A percentile compares a stretch with the other conserved stretches of the same genome.
Evolutionary conservation across 2,113 vertebrate genomes (phyloP).

Genomic region (Vanacampus margaritifer): DNA sequence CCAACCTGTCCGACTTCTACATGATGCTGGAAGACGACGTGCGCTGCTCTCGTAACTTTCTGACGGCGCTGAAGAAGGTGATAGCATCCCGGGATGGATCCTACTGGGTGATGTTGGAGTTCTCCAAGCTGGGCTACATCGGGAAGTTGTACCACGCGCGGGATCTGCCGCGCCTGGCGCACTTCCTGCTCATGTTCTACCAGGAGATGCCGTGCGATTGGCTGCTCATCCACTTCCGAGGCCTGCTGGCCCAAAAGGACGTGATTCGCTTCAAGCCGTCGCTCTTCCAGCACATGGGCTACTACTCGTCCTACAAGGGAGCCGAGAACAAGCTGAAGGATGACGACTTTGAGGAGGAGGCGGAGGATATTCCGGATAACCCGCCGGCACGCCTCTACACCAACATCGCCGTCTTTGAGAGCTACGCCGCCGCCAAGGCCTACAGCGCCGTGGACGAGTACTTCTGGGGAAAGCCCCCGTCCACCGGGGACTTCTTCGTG

Average conservation of each 20-base stretch:
- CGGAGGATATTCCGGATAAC: slow-evolving; percentile 93
- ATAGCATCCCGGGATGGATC: slow-evolving; percentile 91
- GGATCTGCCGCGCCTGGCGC: slow-evolving; percentile 87
- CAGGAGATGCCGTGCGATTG: slow-evolving; percentile 99
- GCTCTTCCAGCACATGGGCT: slow-evolving; percentile 98
- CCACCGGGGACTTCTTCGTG: slow-evolving; percentile 83
- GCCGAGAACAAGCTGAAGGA: slow-evolving; percentile 97
- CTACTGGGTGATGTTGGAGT: slow-evolving; percentile 97
- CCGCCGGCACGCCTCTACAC: slow-evolving; percentile 87
- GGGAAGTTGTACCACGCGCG: slow-evolving; percentile 90
- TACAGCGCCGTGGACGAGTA: slow-evolving; percentile 88
- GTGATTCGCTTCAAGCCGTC: slow-evolving; percentile 91
- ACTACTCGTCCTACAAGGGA: slow-evolving; percentile 96
- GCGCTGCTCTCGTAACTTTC: slow-evolving; percentile 92
- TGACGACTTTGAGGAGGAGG: slow-evolving; percentile 97
- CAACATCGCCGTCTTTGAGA: slow-evolving; percentile 92
- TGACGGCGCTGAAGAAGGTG: slow-evolving; percentile 95
- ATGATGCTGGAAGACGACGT: slow-evolving; percentile 98
- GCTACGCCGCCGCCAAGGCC: slow-evolving; percentile 87
- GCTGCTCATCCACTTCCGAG: slow-evolving; percentile 93
- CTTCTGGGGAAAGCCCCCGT: slow-evolving; percentile 91
- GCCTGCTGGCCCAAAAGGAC: slow-evolving; percentile 91
- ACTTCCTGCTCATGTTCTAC: slow-evolving; percentile 99
- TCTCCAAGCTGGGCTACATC: slow-evolving; percentile 98
- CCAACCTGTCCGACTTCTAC: slow-evolving; percentile 96